Evolutionary conservation across 2,888 invertebrate species (phyloP).

Genomic region (Kryphioiulus occultus): DNA sequence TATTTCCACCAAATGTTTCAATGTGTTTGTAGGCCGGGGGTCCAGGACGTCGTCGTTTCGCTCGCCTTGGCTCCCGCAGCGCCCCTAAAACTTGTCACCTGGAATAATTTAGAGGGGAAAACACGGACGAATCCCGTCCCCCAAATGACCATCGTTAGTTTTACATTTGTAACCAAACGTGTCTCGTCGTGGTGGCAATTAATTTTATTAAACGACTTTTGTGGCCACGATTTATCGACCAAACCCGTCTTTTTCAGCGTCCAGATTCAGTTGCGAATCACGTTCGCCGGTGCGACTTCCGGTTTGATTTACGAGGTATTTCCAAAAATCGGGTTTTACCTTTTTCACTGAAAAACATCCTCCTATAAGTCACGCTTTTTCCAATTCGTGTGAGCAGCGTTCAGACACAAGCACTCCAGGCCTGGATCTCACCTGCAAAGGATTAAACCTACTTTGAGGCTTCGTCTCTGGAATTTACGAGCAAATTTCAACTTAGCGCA

Average conservation of each 20-base stretch:
- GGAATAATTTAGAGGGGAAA: conserved; percentile 1
- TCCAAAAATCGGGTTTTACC: not conserved
- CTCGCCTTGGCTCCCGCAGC: not conserved
- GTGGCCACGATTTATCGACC: conserved; percentile 23
- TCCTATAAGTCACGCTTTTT: not conserved
- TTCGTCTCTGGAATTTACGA: not conserved
- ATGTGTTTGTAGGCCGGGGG: conserved; percentile 23
- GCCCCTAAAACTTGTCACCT: conserved; percentile 15
- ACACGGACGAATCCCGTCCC: not conserved
- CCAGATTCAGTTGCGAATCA: not conserved
- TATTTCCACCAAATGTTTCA: not conserved
- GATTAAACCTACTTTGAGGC: not conserved
- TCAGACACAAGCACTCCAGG: too few species aligned
- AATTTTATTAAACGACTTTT: conserved; percentile 23
- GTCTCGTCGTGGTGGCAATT: conserved; percentile 8
- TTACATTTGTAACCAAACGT: conserved; percentile 23
- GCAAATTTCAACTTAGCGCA: not conserved
- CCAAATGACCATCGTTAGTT: conserved; percentile 12
- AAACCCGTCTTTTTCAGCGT: not conserved
- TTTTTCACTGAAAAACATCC: not conserved
- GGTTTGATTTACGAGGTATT: not conserved
- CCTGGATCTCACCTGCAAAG: conserved; percentile 2
- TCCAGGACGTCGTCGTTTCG: not conserved
- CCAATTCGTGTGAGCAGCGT: too few species aligned
- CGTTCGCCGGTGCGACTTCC: not conserved